phyloP scores from a whole-genome alignment of 2,888 invertebrate genomes.

The Nomada hirtipes region DNA sequence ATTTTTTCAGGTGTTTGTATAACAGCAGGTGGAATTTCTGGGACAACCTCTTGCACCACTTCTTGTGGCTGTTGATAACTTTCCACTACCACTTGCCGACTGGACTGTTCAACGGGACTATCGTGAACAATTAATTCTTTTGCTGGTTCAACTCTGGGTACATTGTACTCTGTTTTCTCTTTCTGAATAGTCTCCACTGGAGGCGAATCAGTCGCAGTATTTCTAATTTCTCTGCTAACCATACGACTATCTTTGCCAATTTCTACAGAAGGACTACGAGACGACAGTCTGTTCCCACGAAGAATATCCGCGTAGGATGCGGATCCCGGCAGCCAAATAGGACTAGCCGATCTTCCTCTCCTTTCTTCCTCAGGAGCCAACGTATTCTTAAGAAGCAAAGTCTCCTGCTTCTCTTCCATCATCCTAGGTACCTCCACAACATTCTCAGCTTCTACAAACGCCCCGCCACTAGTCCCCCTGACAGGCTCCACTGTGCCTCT shows the following conservation, averaged over 20 bases:
- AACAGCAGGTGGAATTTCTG: constrained; percentile 5
- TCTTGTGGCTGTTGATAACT: constrained; percentile 1
- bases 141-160: not conserved
- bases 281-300: constrained; percentile 85
- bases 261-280: constrained; percentile 71
- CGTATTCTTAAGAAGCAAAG: constrained; percentile 36
- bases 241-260: not conserved
- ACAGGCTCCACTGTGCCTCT: not conserved
- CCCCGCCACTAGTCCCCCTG: not conserved
- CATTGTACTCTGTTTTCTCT: constrained; percentile 2
- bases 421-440: constrained; percentile 1
- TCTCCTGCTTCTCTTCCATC: constrained; percentile 22
- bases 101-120: constrained; percentile 48
- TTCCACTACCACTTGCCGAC: constrained; percentile 63
- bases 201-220: not conserved
- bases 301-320: constrained; percentile 93
- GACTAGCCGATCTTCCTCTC: constrained; percentile 88
- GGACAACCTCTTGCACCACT: not conserved
- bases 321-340: constrained; percentile 90
- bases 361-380: constrained; percentile 76
- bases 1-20: constrained; percentile 13
- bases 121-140: not conserved
- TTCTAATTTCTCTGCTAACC: constrained; percentile 12
- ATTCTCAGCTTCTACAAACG: not conserved
- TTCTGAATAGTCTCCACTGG: not conserved